A percentile compares a stretch with the other conserved stretches of the same genome.
Evolutionary conservation across 1,140 invertebrate species (phyloP).

Genomic region (Plectrocnemia conspersa): DNA sequence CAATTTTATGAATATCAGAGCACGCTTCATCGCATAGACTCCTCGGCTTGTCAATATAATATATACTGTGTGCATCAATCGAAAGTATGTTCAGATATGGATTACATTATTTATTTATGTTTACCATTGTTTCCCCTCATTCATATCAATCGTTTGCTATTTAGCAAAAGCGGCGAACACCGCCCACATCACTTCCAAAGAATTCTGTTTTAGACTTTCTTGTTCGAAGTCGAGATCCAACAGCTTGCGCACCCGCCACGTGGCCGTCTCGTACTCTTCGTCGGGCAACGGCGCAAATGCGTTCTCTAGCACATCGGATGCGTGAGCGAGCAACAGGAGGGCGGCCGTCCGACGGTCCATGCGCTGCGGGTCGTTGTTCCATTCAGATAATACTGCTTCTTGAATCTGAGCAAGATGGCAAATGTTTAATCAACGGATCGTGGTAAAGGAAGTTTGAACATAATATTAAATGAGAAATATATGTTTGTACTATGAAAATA

Average conservation of each 20-base stretch:
- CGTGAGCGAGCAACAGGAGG: constrained; percentile 92
- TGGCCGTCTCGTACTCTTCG: constrained; percentile 98
- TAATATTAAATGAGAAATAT: too few relatives aligned
- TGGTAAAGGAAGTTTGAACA: too few relatives aligned
- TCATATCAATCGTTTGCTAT: constrained; percentile 62
- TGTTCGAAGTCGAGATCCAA: constrained; percentile 95
- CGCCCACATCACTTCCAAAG: constrained; percentile 95
- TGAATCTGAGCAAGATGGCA: constrained; percentile 92
- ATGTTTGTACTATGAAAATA: too few relatives aligned
- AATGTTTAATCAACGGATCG: too few relatives aligned
- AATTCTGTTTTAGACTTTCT: constrained; percentile 81
- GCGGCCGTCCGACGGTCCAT: constrained; percentile 94
- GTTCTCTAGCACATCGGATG: constrained; percentile 98
- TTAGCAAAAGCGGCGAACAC: constrained; percentile 98
- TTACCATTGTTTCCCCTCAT: background rate
- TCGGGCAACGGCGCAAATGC: constrained; percentile 98
- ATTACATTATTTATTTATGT: too few relatives aligned
- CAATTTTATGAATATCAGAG: too few relatives aligned
- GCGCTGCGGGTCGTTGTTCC: constrained; percentile 96
- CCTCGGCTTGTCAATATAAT: too few relatives aligned
- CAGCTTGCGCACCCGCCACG: constrained; percentile 91
- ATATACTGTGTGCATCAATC: too few relatives aligned
- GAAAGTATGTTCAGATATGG: too few relatives aligned
- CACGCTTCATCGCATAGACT: too few relatives aligned
- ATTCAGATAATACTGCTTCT: constrained; percentile 92